Evolutionary conservation across 2,113 vertebrate genomes (phyloP), one percentile per base, ranked within the genome.

Genomic region (Argyrosomus japonicus): DNA sequence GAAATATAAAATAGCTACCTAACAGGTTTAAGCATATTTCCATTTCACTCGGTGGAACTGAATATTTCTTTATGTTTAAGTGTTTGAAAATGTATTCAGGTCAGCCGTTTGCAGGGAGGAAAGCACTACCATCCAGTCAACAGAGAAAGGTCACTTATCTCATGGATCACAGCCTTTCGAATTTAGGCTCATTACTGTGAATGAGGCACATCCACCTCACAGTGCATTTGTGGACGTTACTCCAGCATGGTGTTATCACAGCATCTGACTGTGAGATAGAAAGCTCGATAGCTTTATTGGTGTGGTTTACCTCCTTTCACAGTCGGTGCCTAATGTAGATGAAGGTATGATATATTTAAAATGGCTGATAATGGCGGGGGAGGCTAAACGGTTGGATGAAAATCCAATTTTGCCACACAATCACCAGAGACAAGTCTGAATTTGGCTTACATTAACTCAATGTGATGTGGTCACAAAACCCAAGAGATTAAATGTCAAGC

Each of bases 381-480:
- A 84, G 77, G 85, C 79, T 89, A 81, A 93, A 91, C 82, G 85
- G 76, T 87, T 83, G 90, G 81, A 84, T 89, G 85, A 86, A 91
- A 91, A 93, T 93, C 92, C 91, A 90, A 94, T 93, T 93, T 92
- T 82, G 71, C 75, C 79, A 51, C 77, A 88, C 91, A 91, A 91
- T 93, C 88, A 79, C 77, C 50, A 40, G 88, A 91, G 91, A 93
- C 80, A 64, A 77, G 87, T 56, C 77, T 65, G 72, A 80, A 73
- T 89, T 86, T 14, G 17, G 72, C 83, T 75, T 70, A 76, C 40
- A 82, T 89, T 89, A 90, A 90, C 62, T 87, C 63, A 70, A 68
- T 68, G 90, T 79, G 89, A 90, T 85, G 87, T 79, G 87, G 70
- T 53, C 87, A 78, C 84, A 85, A 76, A 83, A 75, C 43, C 74